Evolutionary conservation across 2,888 invertebrate genomes (phyloP).

Genomic region (Lepeophtheirus nordmannii): DNA sequence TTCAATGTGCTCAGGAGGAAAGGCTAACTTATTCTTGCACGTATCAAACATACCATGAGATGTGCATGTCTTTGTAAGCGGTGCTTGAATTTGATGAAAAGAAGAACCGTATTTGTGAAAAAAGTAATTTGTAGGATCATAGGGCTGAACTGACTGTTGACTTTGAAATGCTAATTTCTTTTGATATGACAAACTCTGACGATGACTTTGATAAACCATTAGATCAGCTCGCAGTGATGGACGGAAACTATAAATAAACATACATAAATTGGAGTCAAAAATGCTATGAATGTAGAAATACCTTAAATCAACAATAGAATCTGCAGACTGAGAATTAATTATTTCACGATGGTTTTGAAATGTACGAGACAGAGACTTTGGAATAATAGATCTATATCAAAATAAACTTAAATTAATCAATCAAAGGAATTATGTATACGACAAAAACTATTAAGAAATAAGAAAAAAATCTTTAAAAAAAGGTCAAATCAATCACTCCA

Average conservation of each 20-base stretch:
- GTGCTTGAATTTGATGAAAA: conserved; percentile 56
- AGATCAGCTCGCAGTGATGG: conserved; percentile 15
- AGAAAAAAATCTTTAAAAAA: too few species aligned
- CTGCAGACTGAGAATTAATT: conserved; percentile 13
- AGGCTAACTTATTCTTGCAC: conserved; percentile 31
- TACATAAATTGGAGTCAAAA: too few species aligned
- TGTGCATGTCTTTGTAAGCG: conserved; percentile 27
- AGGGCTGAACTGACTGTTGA: conserved; percentile 39
- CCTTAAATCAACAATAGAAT: conserved; percentile 7
- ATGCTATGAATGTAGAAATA: background rate
- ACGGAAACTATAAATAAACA: conserved; percentile 11
- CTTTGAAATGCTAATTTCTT: conserved; percentile 30
- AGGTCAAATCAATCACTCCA: too few species aligned
- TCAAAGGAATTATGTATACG: background rate
- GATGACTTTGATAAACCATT: conserved; percentile 18
- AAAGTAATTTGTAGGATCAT: conserved; percentile 67
- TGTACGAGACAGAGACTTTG: conserved; percentile 58
- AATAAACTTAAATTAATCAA: background rate
- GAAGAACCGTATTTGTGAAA: conserved; percentile 83
- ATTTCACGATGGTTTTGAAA: conserved; percentile 28
- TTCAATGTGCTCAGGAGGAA: conserved; percentile 55
- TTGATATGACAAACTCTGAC: conserved; percentile 22
- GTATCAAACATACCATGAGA: conserved; percentile 25
- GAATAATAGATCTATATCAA: conserved; percentile 61
- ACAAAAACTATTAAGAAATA: conserved; percentile 3